Evolutionary conservation across 2,797 vertebrate genomes (phyloP), one percentile per base, ranked within the genome.

Genomic region (Zalophus californianus): DNA sequence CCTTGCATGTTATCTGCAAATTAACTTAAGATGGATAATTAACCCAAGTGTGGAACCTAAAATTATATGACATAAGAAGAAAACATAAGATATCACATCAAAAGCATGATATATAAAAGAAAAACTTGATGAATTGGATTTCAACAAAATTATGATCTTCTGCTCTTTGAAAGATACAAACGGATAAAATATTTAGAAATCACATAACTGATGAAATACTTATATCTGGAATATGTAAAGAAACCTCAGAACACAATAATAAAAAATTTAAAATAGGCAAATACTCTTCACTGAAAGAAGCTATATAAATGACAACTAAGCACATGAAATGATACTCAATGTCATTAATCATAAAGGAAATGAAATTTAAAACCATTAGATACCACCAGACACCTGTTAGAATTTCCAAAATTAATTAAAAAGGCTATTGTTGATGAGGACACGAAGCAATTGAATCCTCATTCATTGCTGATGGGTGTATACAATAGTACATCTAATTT

Each of bases 101-200:
- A 62, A 84, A 70, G 7, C 5, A 50, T 62, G n/a, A 60, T 4
- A 0, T 25, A n/a, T 16, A 52, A 70, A 77, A 83, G 38, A 82
- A 50, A 84, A 86, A 44, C 10, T 87, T 70, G 27, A 68, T 56
- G 18, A 73, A 83, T 25, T 75, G 0, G 5, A 88, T 85, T 90
- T 72, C 9, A 94, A 58, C 4, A 68, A 89, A 86, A 70, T 86
- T 62, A 92, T 89, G 21, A 86, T 11, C 3, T 85, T 20, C 14
- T 68, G 2, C 25, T n/a, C 20, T 84, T 84, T 38, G 32, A 93
- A 89, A 78, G 25, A 52, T 14, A 60, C 2, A 91, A 91, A 82
- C 21, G 7, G 13, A 35, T 41, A 94, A 73, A 52, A 72, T 64
- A 88, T 41, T 94, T 89, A 86, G 21, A 96, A 95, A 79, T 86